Evolutionary conservation across 2,888 invertebrate genomes (phyloP).

Genomic region (Drosophila hamatofila): DNA sequence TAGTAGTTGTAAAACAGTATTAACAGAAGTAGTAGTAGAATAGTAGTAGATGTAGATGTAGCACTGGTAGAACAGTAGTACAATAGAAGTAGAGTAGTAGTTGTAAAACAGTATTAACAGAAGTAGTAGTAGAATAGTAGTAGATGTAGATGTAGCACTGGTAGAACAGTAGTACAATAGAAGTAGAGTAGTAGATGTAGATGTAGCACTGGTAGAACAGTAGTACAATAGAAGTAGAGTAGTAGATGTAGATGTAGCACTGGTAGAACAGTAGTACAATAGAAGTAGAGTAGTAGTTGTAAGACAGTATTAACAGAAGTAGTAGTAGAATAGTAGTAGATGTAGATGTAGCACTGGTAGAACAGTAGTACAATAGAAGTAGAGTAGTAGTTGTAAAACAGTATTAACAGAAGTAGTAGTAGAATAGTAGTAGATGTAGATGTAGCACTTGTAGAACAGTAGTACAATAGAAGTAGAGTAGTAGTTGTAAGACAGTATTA

Average conservation of each 20-base stretch:
- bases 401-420: too few relatives aligned
- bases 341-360: background rate
- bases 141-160: too few relatives aligned
- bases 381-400: background rate
- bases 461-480: background rate
- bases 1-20: background rate
- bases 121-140: background rate
- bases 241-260: background rate
- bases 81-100: too few relatives aligned
- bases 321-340: background rate
- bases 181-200: background rate
- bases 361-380: background rate
- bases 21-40: background rate
- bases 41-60: background rate
- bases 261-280: background rate
- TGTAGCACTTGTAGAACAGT: too few relatives aligned
- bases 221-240: background rate
- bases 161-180: background rate
- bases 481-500: background rate
- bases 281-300: too few relatives aligned
- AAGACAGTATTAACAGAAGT: too few relatives aligned
- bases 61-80: background rate
- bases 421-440: too few relatives aligned
- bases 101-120: too few relatives aligned
- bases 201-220: too few relatives aligned